A percentile compares a stretch with the other conserved stretches of the same genome.
phyloP scores from a whole-genome alignment of 2,797 vertebrate species.

The Pseudotriccus pelzelni region DNA sequence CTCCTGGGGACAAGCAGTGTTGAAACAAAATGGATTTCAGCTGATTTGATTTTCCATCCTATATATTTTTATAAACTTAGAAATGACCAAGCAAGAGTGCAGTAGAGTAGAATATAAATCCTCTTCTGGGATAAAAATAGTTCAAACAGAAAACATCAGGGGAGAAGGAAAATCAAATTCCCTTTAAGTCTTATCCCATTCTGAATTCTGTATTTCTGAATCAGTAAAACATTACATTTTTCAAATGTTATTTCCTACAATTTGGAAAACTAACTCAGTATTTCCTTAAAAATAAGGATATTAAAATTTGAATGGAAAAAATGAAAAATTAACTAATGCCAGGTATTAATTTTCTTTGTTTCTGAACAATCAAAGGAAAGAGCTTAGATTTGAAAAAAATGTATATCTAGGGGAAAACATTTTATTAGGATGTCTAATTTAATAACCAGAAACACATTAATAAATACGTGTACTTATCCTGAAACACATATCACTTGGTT shows the following conservation, averaged over 20 bases:
- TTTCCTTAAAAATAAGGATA: neutral
- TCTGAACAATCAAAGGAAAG: neutral
- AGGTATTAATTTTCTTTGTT: neutral
- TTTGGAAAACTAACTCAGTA: constrained; percentile 3
- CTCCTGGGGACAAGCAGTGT: constrained; percentile 14
- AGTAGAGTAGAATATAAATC: constrained; percentile 53
- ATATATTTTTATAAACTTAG: constrained; percentile 65
- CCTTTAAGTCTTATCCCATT: constrained; percentile 9
- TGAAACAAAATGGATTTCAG: constrained; percentile 70
- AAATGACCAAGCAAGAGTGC: constrained; percentile 46
- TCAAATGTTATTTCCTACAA: constrained; percentile 16
- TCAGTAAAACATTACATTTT: constrained; percentile 18
- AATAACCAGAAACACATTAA: neutral
- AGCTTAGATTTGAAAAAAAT: neutral
- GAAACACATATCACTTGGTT: neutral
- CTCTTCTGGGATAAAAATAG: constrained; percentile 57
- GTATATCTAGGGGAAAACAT: neutral
- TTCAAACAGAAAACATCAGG: constrained; percentile 13
- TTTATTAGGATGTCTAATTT: neutral
- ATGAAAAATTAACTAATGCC: neutral
- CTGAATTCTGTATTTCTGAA: constrained; percentile 38
- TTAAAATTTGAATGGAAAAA: neutral
- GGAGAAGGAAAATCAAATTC: constrained; percentile 20
- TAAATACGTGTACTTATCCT: neutral
- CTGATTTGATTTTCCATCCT: constrained; percentile 68